Evolutionary conservation across 2,797 vertebrate species (phyloP).

Genomic region (Leucoraja ocellata): DNA sequence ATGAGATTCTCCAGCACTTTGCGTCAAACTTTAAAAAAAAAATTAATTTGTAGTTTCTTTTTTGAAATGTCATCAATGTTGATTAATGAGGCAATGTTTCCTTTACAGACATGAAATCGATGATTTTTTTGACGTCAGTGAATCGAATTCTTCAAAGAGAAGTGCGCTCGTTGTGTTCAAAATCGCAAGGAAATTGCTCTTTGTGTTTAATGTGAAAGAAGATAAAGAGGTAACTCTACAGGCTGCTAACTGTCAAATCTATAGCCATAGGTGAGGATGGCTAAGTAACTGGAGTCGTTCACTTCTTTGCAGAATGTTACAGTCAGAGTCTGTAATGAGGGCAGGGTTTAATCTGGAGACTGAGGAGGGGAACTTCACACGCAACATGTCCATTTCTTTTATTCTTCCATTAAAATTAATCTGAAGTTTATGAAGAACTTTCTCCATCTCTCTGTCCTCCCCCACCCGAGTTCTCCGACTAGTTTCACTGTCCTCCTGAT

Average conservation of each 20-base stretch:
- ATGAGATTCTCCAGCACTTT: no score
- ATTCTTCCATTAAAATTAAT: neutral
- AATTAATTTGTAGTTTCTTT: no score
- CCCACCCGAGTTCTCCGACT: no score
- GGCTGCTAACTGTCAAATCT: neutral
- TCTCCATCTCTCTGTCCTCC: no score
- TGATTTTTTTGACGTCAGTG: slow-evolving; percentile 71
- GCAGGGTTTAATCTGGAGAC: neutral
- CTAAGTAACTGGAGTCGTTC: neutral
- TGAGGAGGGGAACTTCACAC: neutral
- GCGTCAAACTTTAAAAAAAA: no score
- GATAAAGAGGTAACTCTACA: slow-evolving; percentile 72
- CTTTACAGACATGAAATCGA: slow-evolving; percentile 78
- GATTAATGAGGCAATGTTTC: neutral
- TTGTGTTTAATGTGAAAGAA: slow-evolving; percentile 66
- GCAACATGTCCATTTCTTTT: neutral
- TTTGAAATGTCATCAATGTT: neutral
- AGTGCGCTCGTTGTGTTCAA: slow-evolving; percentile 86
- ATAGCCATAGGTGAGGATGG: neutral
- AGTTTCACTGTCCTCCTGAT: no score
- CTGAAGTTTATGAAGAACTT: neutral
- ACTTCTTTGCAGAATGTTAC: neutral
- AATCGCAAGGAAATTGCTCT: slow-evolving; percentile 80
- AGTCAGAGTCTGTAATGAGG: neutral
- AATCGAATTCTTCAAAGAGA: slow-evolving; percentile 67